Evolutionary conservation across 1,140 invertebrate genomes (phyloP).

Genomic region (Lamellibrachia luymesi): DNA sequence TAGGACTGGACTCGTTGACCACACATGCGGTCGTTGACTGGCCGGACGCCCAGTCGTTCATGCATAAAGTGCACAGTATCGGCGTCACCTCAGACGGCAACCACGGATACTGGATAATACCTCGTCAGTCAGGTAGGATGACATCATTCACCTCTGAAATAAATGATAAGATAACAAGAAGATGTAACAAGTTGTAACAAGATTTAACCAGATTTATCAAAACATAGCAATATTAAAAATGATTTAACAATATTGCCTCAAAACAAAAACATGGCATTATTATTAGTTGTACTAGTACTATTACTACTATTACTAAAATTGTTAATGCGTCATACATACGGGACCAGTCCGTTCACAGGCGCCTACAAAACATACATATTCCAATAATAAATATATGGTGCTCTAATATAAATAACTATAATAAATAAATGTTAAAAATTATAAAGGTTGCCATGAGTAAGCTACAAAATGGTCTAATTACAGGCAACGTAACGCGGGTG

Average conservation of each 20-base stretch:
- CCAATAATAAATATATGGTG: too few species aligned
- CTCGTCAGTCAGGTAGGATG: background rate
- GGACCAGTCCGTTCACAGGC: too few species aligned
- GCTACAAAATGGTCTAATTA: background rate
- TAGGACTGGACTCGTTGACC: background rate
- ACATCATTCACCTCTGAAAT: background rate
- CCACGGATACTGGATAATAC: conserved; percentile 1
- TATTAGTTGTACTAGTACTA: background rate
- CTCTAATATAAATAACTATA: too few species aligned
- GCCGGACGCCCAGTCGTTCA: background rate
- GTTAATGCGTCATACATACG: background rate
- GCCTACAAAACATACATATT: too few species aligned
- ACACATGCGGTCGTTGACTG: background rate
- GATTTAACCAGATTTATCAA: background rate
- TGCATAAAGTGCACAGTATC: conserved; percentile 2
- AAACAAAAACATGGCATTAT: background rate
- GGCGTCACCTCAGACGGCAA: background rate
- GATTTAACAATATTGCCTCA: background rate
- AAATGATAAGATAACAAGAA: background rate
- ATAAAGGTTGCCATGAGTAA: background rate
- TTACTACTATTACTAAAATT: background rate
- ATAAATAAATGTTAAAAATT: too few species aligned
- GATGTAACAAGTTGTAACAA: background rate
- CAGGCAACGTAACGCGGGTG: background rate
- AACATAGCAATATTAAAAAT: background rate